A percentile compares a stretch with the other conserved stretches of the same genome.
Conservation (phyloP, 2,888 invertebrate genomes). For the Leptopterna dolabrata region DNA sequence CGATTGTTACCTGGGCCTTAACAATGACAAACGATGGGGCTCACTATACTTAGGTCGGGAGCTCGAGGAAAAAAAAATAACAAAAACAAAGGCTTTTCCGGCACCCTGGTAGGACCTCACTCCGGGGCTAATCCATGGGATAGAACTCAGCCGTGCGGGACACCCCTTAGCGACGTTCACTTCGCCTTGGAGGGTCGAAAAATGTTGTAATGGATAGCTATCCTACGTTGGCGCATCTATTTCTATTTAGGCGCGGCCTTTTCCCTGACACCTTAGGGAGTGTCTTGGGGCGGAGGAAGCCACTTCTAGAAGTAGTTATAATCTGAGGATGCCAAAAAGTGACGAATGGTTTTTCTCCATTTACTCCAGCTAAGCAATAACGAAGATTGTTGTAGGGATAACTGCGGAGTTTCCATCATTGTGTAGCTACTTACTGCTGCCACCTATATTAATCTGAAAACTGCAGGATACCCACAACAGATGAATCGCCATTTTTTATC, state of each 20-base stretch:
- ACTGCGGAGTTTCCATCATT: neutral
- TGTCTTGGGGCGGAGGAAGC: neutral
- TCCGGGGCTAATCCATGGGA: neutral
- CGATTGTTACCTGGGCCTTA: conserved; percentile 1
- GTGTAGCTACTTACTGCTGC: too few relatives aligned
- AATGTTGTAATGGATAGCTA: neutral
- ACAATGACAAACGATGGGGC: neutral
- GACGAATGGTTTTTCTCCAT: conserved; percentile 17
- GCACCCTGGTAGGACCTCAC: neutral
- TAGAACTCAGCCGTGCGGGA: conserved; percentile 7
- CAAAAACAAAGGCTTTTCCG: neutral
- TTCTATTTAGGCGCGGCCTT: conserved; percentile 28
- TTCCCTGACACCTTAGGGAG: neutral
- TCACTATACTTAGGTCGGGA: neutral
- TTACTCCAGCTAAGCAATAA: neutral
- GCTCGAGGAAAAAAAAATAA: neutral
- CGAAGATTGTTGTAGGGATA: neutral
- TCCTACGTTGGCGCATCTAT: conserved; percentile 33
- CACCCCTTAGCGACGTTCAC: neutral
- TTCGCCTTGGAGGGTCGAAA: conserved; percentile 3
- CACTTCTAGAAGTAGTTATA: neutral
- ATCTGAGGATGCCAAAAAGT: conserved; percentile 1
- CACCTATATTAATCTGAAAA: too few relatives aligned
- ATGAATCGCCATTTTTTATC: too few relatives aligned
- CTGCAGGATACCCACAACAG: too few relatives aligned